Evolutionary conservation across 2,797 vertebrate species (phyloP).

Genomic region (Poecilia gillii): DNA sequence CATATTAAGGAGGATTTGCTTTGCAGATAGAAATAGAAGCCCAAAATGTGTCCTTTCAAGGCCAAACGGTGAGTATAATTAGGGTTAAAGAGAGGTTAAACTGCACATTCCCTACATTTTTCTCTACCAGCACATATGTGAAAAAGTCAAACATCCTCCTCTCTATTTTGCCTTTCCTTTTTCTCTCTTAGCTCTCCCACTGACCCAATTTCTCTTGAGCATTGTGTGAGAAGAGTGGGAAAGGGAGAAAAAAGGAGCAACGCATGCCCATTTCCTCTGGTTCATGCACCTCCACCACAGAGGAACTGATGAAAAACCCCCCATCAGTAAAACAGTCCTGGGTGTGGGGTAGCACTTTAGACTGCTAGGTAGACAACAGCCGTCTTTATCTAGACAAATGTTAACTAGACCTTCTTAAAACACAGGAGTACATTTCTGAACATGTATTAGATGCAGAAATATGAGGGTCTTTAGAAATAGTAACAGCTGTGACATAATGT

Average conservation of each 20-base stretch:
- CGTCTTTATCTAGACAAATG: not conserved
- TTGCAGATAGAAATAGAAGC: conserved; percentile 24
- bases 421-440: not conserved
- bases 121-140: conserved; percentile 50
- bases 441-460: not conserved
- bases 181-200: conserved; percentile 51
- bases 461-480: not conserved
- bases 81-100: conserved; percentile 53
- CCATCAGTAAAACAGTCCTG: conserved; percentile 40
- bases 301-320: conserved; percentile 46
- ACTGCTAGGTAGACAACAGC: not conserved
- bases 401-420: not conserved
- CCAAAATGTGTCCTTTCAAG: conserved; percentile 55
- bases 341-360: not conserved
- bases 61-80: conserved; percentile 48
- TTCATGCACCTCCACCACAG: conserved; percentile 56
- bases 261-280: conserved; percentile 72
- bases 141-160: conserved; percentile 53
- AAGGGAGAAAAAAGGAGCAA: conserved; percentile 52
- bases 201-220: conserved; percentile 75
- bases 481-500: not conserved
- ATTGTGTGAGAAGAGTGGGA: conserved; percentile 56
- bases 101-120: conserved; percentile 65
- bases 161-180: conserved; percentile 13
- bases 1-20: conserved; percentile 60